Evolutionary conservation across 2,888 invertebrate species (phyloP).

Genomic region (Reticulitermes lucifugus): DNA sequence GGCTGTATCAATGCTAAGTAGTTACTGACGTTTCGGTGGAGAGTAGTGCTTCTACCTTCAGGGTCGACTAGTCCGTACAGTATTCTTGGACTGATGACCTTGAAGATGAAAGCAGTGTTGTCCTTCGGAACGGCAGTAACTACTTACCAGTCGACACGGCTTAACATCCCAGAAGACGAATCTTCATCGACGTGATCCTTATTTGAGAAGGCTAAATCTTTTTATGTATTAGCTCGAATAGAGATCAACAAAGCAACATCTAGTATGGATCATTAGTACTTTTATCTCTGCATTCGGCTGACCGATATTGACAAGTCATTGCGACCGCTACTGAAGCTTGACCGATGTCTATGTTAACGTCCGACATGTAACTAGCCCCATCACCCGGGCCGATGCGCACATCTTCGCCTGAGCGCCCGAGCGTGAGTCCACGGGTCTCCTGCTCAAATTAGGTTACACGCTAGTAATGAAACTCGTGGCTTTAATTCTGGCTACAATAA

Average conservation of each 20-base stretch:
- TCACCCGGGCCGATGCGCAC: slow-evolving; percentile 13
- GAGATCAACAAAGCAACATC: not conserved
- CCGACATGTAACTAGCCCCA: slow-evolving; percentile 8
- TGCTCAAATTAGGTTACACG: slow-evolving; percentile 20
- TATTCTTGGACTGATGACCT: too few species aligned
- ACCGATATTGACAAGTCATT: slow-evolving; percentile 20
- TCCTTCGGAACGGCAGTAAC: too few species aligned
- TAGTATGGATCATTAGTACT: slow-evolving; percentile 28
- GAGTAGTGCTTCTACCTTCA: too few species aligned
- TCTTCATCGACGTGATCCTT: not conserved
- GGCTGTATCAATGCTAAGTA: too few species aligned
- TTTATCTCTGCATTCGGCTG: not conserved
- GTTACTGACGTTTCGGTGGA: too few species aligned
- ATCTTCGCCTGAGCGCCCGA: slow-evolving; percentile 14
- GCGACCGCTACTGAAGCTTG: slow-evolving; percentile 33
- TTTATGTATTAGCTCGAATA: not conserved
- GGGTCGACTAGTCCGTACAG: too few species aligned
- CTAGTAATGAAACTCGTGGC: slow-evolving; percentile 16
- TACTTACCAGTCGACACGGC: too few species aligned
- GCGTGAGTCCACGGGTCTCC: not conserved
- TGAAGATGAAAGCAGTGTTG: too few species aligned
- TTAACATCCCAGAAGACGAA: too few species aligned
- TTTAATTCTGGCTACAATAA: not conserved
- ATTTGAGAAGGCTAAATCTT: not conserved
- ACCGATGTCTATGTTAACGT: slow-evolving; percentile 31